Evolutionary conservation across 2,888 invertebrate genomes (phyloP), one percentile per base, ranked within the genome.

Genomic region (Disparrhopalites patrizii): DNA sequence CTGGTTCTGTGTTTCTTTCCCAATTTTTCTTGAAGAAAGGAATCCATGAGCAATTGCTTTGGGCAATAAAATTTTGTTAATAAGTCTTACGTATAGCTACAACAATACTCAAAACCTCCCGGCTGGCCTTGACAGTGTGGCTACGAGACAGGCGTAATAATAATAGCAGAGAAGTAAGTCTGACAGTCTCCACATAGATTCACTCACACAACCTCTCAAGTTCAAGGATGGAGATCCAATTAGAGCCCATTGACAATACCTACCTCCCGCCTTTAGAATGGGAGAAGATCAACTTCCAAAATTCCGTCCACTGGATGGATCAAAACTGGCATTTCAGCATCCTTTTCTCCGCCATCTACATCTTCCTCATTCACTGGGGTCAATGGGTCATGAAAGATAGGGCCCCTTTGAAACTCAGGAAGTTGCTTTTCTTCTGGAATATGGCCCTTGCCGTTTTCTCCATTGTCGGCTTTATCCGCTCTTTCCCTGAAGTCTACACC

Each of bases 341-440:
- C 27, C 20, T 62, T n/a, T 50, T 56, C 15, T 50, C 60, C 7
- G 13, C 51, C 18, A 15, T 66, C 20, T 67, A 69, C 50, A 38
- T 69, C 15, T 10, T 58, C 18, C 27, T 60, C 5, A 52, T 69
- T 61, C 65, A 65, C 13, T 20, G 10, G 7, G 63, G 56, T 2
- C 56, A 56, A 43, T 38, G 20, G 13, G 50, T 31, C 40, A 68
- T 70, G 70, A 55, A 30, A 28, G 23, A 31, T 20, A 51, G 58
- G 30, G 30, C 36, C 8, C 56, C 68, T 3, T 58, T 58, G 15
- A 62, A 67, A 60, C 51, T 70, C 13, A 66, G 51, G 65, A 38
- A 25, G 1, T 30, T 52, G 23, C 47, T 70, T 3, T 31, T 70
- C 5, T 15, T 58, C 13, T 70, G 67, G 67, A 70, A 70, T 38